Base-by-base conservation (phyloP, 2,888 invertebrate genomes). In the Polylopha cassiicola region DNA sequence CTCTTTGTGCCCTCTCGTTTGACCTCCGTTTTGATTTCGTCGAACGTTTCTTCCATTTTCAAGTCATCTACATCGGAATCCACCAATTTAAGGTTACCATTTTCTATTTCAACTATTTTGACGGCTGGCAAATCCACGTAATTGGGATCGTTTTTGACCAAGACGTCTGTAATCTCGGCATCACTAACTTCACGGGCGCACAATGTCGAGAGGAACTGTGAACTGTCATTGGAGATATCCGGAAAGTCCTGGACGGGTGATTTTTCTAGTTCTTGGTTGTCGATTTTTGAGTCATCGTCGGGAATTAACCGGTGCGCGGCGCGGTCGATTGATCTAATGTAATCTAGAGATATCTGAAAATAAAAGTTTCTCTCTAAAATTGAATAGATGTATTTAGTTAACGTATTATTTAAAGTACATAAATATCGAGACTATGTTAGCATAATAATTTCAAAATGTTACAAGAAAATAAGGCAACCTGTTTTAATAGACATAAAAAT, bases 41-140 rank as follows among this genome's bases (percentile, higher is more conserved):
- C n/a, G n/a, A n/a, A n/a, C n/a, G n/a, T n/a, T n/a, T n/a, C n/a
- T n/a, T n/a, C n/a, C n/a, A n/a, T n/a, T n/a, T n/a, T n/a, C n/a
- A n/a, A n/a, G n/a, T n/a, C n/a, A n/a, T n/a, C n/a, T n/a, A n/a
- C n/a, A n/a, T n/a, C n/a, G n/a, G n/a, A n/a, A n/a, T 36, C 34
- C 1, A 15, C 14, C 3, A 41, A n/a, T 9, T 41, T 41, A 3
- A 24, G 34, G 4, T 41, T 29, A 1, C 34, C 6, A 1, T 41
- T 30, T 3, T 36, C 41, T 4, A 41, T 18, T 8, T 41, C 41
- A 2, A 30, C 22, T 15, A 32, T 22, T 2, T 22, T 30, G 1
- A 30, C 34, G 0, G 30, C 36, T 2, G 41, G 41, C 8, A 41
- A n/a, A 4, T 41, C 36, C 7, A 41, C 26, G 13, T 41, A 41